These are phyloP conservation scores for Paradisaea rubra DNA, from an alignment of 2,113 vertebrate species.

Conservation along the genomic window DNA sequence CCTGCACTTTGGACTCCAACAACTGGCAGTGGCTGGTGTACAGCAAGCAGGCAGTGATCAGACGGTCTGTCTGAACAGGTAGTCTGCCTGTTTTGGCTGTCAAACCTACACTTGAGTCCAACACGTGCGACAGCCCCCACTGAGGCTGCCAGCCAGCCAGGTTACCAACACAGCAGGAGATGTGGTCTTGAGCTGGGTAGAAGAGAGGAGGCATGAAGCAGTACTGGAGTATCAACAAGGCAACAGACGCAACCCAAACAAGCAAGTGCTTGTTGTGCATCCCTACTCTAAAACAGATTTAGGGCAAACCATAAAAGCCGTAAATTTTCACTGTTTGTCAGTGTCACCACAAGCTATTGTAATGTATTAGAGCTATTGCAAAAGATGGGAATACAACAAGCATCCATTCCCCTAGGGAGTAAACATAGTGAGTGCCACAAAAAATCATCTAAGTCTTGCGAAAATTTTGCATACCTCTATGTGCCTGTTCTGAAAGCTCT, in stretches of 20 bases:
- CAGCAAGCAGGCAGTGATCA: neutral
- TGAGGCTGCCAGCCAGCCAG: neutral
- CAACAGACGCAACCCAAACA: neutral
- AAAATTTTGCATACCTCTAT: neutral
- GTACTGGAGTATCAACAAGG: neutral
- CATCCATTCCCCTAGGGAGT: neutral
- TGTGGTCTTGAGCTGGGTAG: neutral
- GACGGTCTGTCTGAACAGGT: neutral
- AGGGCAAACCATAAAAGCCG: neutral
- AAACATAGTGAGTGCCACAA: neutral
- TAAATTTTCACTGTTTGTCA: neutral
- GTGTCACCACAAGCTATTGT: neutral
- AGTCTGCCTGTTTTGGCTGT: neutral
- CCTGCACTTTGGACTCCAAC: too few relatives aligned
- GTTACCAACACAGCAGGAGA: neutral
- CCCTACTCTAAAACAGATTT: neutral
- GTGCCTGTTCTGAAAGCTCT: neutral
- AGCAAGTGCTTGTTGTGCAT: neutral
- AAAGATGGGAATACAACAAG: neutral
- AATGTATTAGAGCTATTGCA: neutral
- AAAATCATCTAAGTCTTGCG: neutral
- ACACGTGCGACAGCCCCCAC: accelerated
- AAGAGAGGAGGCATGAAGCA: accelerated
- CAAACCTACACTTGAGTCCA: neutral
- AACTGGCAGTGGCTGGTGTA: neutral